phyloP scores from a whole-genome alignment of 2,888 invertebrate species.

The Dorcus parallelipipedus region DNA sequence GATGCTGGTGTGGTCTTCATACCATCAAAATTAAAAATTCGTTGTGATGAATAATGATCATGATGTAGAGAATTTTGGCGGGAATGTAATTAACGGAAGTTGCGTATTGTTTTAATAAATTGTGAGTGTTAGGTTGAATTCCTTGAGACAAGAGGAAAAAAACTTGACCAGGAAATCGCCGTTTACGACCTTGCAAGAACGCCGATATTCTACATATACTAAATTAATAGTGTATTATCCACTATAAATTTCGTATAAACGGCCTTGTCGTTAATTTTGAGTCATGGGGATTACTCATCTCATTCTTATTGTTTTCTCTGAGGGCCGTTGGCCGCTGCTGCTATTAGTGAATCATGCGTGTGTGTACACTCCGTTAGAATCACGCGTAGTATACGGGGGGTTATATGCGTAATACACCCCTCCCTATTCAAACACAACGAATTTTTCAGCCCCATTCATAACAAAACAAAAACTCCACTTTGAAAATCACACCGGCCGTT shows the following conservation, averaged over 20 bases:
- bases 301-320: constrained; percentile 37
- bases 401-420: background rate
- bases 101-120: no score
- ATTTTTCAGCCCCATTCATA: constrained; percentile 2
- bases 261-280: constrained; percentile 46
- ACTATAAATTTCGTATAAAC: constrained; percentile 22
- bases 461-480: constrained; percentile 8
- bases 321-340: constrained; percentile 40
- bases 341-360: constrained; percentile 10
- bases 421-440: background rate
- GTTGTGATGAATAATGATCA: no score
- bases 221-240: no score
- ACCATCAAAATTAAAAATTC: no score
- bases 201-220: background rate
- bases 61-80: no score
- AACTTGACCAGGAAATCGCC: no score
- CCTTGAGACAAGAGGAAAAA: no score
- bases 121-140: no score
- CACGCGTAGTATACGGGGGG: background rate
- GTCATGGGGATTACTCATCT: constrained; percentile 46
- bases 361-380: background rate
- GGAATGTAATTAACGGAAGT: no score
- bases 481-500: constrained; percentile 17
- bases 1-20: no score
- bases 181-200: background rate